These are phyloP conservation scores for Colletes collaris DNA, from an alignment of 2,888 invertebrate species.

Conservation along the genomic window DNA sequence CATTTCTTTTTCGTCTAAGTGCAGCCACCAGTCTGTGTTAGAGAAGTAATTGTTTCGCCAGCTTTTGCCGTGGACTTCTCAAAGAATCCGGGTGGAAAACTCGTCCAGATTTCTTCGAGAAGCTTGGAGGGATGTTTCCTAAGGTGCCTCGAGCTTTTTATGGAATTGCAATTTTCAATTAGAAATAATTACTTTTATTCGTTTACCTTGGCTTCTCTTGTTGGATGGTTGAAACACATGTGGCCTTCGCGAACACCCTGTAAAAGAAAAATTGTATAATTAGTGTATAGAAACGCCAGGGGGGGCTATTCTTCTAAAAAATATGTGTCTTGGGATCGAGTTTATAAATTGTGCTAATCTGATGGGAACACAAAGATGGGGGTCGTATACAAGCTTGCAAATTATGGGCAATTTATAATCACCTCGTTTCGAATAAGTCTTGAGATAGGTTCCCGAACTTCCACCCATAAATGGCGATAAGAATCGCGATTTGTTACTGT, in stretches of 20 bases:
- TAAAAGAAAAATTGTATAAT: background rate
- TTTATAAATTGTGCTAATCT: too few species aligned
- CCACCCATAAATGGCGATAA: slow-evolving; percentile 31
- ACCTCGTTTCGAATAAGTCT: background rate
- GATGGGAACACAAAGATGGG: too few species aligned
- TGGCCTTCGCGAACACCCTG: background rate
- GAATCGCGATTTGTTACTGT: slow-evolving; percentile 15
- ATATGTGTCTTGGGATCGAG: too few species aligned
- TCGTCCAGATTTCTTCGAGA: too few species aligned
- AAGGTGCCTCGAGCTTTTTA: background rate
- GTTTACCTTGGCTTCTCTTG: background rate
- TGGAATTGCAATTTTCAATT: background rate
- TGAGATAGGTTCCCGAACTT: slow-evolving; percentile 11
- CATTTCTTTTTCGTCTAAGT: slow-evolving; percentile 3
- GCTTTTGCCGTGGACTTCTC: too few species aligned
- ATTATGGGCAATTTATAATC: slow-evolving; percentile 1
- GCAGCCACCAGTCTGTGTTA: slow-evolving; percentile 15
- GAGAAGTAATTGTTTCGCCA: slow-evolving; percentile 2
- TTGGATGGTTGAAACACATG: background rate
- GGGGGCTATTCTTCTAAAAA: too few species aligned
- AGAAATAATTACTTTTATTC: too few species aligned
- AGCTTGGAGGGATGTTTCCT: too few species aligned
- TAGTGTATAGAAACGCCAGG: too few species aligned
- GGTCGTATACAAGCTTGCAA: background rate
- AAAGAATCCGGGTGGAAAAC: background rate